These are phyloP conservation scores for Forbesichthys agassizii DNA, from an alignment of 2,113 vertebrate species.

Conservation along the genomic window DNA sequence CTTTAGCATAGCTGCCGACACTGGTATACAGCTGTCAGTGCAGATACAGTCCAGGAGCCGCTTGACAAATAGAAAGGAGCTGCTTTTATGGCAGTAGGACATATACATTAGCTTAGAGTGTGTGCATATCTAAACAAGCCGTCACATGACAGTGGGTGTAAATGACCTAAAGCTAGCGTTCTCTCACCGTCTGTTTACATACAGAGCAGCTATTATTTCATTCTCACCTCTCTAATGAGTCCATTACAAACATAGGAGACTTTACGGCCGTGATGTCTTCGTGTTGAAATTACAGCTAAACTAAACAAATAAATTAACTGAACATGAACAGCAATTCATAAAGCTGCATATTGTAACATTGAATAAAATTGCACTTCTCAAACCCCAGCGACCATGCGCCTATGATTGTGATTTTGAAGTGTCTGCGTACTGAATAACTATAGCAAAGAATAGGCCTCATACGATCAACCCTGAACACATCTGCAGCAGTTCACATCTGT, in stretches of 20 bases:
- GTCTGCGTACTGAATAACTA: not conserved
- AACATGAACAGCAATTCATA: not conserved
- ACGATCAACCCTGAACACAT: not conserved
- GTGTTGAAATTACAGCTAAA: not conserved
- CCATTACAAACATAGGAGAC: no score
- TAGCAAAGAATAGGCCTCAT: not conserved
- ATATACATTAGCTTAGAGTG: not conserved
- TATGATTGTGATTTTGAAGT: not conserved
- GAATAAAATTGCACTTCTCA: not conserved
- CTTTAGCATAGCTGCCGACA: no score
- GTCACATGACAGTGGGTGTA: constrained; percentile 22
- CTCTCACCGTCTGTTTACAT: not conserved
- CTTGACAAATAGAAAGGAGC: no score
- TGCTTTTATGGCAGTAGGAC: no score
- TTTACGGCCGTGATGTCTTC: no score
- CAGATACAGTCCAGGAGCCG: no score
- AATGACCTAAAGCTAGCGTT: not conserved
- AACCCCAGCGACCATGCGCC: no score
- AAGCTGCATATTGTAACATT: not conserved
- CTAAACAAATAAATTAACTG: not conserved
- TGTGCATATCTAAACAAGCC: not conserved
- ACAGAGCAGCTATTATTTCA: not conserved
- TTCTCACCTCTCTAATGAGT: not conserved
- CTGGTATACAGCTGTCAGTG: no score
- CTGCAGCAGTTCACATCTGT: not conserved